A percentile compares a stretch with the other conserved stretches of the same genome.
Conservation (phyloP, 2,113 vertebrate species). For the Syngnathus floridae region DNA sequence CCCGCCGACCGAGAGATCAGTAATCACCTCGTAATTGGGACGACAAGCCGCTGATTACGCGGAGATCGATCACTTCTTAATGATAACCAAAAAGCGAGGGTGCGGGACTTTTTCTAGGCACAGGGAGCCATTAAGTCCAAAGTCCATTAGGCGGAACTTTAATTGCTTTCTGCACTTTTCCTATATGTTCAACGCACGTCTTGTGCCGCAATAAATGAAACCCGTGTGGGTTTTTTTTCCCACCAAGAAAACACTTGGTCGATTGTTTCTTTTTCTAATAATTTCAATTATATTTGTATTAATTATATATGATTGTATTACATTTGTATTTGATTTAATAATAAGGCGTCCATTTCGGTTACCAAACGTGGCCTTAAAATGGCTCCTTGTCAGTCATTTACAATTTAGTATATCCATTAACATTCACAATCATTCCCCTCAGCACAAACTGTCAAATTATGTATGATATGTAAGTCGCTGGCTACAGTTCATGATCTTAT, state of each 20-base stretch:
- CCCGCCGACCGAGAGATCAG: conserved; percentile 27
- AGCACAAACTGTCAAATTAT: conserved; percentile 27
- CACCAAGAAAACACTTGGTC: too few relatives aligned
- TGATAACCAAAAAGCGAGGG: conserved; percentile 17
- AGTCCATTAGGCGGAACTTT: conserved; percentile 11
- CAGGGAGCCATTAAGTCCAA: conserved; percentile 7
- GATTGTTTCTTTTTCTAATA: not conserved
- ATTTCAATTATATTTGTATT: not conserved
- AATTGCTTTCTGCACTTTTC: not conserved
- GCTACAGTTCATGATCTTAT: conserved; percentile 52
- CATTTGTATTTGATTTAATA: not conserved
- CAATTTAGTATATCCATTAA: conserved; percentile 8
- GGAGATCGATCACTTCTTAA: conserved; percentile 33
- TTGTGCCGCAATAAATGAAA: not conserved
- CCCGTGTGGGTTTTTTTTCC: not conserved
- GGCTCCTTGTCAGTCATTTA: not conserved
- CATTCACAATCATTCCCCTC: conserved; percentile 18
- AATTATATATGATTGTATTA: not conserved
- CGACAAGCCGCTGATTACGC: conserved; percentile 32
- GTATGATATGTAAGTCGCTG: conserved; percentile 41
- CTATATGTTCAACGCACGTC: not conserved
- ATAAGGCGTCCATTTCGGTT: not conserved
- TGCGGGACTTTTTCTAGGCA: conserved; percentile 8
- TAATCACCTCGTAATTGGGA: conserved; percentile 45
- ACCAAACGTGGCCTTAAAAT: not conserved